A percentile compares a stretch with the other conserved stretches of the same genome.
phyloP scores from a whole-genome alignment of 2,797 vertebrate species.

The Sorex maritimensis region DNA sequence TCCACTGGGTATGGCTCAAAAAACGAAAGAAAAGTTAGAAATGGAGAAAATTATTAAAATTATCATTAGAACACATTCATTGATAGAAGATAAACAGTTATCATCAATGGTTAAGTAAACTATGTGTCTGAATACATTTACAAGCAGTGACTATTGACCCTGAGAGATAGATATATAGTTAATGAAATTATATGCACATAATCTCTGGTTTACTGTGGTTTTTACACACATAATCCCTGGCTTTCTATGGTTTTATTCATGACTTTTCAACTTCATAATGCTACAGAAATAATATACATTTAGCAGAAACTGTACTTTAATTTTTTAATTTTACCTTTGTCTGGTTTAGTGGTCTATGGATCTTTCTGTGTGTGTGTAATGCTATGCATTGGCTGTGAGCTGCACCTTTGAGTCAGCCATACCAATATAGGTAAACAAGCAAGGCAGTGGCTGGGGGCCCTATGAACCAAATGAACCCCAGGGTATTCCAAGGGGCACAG shows the following conservation, averaged over 20 bases:
- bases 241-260: background rate
- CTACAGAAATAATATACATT: background rate
- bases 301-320: background rate
- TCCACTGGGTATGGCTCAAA: too few relatives aligned
- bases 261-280: background rate
- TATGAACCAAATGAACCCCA: too few relatives aligned
- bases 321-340: background rate
- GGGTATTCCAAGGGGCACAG: too few relatives aligned
- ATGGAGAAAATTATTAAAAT: background rate
- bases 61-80: slow-evolving; percentile 7
- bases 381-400: background rate
- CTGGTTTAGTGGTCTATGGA: background rate
- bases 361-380: background rate
- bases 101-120: background rate
- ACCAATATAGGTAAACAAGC: background rate
- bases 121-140: slow-evolving; percentile 23
- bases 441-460: too few relatives aligned
- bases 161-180: background rate
- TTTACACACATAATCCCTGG: background rate
- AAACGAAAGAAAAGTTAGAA: too few relatives aligned
- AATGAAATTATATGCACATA: background rate
- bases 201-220: background rate
- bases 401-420: background rate
- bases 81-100: slow-evolving; percentile 38
- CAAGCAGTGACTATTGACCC: background rate